These are phyloP conservation scores for Petroica traversi DNA, from an alignment of 2,113 vertebrate species.

Conservation along the genomic window DNA sequence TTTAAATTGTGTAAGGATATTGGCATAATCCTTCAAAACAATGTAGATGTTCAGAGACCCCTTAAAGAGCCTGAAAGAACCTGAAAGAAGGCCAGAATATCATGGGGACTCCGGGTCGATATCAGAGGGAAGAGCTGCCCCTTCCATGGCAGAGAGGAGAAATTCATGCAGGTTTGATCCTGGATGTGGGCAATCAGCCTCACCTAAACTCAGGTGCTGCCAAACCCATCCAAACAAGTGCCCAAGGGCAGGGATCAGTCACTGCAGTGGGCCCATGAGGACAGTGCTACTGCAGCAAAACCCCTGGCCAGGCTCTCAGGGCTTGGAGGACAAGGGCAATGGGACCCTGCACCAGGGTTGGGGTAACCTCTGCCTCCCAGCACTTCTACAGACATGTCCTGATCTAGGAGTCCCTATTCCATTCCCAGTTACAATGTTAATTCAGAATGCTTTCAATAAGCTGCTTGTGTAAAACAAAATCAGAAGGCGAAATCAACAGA, in stretches of 20 bases:
- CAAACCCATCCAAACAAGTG: background rate
- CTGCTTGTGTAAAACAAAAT: background rate
- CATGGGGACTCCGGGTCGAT: accelerated
- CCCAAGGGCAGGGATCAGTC: background rate
- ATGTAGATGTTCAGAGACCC: background rate
- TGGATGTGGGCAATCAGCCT: background rate
- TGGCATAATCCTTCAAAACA: background rate
- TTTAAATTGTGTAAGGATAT: background rate
- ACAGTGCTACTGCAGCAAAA: background rate
- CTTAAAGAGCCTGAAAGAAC: background rate
- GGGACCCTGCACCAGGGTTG: background rate
- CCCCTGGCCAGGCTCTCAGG: background rate
- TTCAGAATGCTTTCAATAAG: background rate
- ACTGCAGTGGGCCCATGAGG: background rate
- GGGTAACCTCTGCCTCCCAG: background rate
- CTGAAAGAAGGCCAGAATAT: background rate
- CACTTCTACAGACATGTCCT: background rate
- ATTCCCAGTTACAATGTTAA: background rate
- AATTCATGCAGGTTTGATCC: background rate
- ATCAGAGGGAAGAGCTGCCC: background rate
- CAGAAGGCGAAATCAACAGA: background rate
- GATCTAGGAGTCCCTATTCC: background rate
- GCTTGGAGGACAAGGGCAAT: background rate
- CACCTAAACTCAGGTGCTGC: background rate
- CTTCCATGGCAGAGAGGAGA: background rate